Evolutionary conservation across 2,888 invertebrate genomes (phyloP).

Genomic region (Autographa pulchrina): DNA sequence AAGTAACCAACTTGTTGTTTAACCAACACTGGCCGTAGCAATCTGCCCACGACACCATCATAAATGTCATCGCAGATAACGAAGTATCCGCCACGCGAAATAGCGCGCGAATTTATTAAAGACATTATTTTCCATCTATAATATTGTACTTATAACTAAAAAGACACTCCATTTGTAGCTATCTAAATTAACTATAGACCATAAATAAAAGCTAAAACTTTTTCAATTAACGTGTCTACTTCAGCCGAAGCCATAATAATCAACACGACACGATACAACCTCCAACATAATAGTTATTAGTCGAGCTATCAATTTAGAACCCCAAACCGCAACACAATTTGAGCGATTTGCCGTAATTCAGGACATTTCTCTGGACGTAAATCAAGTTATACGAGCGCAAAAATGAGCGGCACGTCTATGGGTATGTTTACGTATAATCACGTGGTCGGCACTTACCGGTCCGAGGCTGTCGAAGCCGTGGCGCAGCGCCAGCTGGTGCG

Average conservation of each 20-base stretch:
- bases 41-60: not conserved
- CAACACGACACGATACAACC: conserved; percentile 27
- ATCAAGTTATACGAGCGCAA: conserved; percentile 59
- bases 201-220: conserved; percentile 24
- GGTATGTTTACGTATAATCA: conserved; percentile 85
- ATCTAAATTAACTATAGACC: conserved; percentile 21
- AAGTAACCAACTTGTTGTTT: conserved; percentile 16
- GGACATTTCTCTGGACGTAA: conserved; percentile 43
- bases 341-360: conserved; percentile 39
- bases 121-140: not conserved
- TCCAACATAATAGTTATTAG: conserved; percentile 16
- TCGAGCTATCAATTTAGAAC: conserved; percentile 50
- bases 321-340: conserved; percentile 46
- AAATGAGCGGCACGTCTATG: conserved; percentile 60
- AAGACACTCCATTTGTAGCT: not conserved
- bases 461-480: conserved; percentile 98
- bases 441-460: conserved; percentile 93
- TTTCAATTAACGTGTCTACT: conserved; percentile 26
- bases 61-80: conserved; percentile 13
- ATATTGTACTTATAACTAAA: conserved; percentile 2
- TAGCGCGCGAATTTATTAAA: conserved; percentile 6
- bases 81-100: not conserved
- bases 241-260: conserved; percentile 27
- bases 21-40: conserved; percentile 13
- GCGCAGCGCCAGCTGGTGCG: conserved; percentile 94